Base-by-base conservation (phyloP, 2,797 vertebrate genomes). In the Urocyon cinereoargenteus region DNA sequence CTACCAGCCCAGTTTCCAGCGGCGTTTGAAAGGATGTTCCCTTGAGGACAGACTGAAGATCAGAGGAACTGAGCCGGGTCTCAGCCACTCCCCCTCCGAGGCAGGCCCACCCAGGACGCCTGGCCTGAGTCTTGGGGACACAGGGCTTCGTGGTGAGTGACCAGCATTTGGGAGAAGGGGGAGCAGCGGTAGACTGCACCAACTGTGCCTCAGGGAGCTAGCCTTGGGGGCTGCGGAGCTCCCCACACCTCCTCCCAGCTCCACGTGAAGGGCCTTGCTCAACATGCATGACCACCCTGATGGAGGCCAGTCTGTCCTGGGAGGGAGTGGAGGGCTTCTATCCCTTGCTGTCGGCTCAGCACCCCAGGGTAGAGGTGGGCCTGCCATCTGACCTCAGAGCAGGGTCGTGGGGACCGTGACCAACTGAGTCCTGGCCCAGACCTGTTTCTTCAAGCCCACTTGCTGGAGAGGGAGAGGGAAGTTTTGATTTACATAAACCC, bases 401-500 rank as follows among this genome's bases (percentile, higher is more conserved):
- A 15, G 77, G 34, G 26, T 62, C 13, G 8, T 21, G 22, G 64
- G 62, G 45, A 66, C 28, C 40, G 78, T 88, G 22, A 19, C 75
- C 70, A 68, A 75, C n/a, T 70, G 4, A 16, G 24, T 81, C 70
- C 66, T 53, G 64, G n/a, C 34, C 59, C 2, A 18, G 36, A 9
- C 64, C 61, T 6, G 19, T 45, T 97, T 72, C 85, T 81, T 88
- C 10, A 73, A 96, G 85, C 26, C 24, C 86, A 62, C 40, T 10
- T 91, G 31, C 62, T 55, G 31, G 28, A 16, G 26, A 95, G 49
- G 14, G 19, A 86, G 73, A 66, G 34, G 53, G 28, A 85, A 40
- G 12, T 45, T 91, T 96, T 96, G 94, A 97, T 75, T 83, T 21
- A 24, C 64, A 92, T 51, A 0, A 6, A 22, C 45, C 81, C 19